A percentile compares a stretch with the other conserved stretches of the same genome.
These are phyloP conservation scores for Adelphocoris suturalis DNA, from an alignment of 2,888 invertebrate species.

Conservation along the genomic window DNA sequence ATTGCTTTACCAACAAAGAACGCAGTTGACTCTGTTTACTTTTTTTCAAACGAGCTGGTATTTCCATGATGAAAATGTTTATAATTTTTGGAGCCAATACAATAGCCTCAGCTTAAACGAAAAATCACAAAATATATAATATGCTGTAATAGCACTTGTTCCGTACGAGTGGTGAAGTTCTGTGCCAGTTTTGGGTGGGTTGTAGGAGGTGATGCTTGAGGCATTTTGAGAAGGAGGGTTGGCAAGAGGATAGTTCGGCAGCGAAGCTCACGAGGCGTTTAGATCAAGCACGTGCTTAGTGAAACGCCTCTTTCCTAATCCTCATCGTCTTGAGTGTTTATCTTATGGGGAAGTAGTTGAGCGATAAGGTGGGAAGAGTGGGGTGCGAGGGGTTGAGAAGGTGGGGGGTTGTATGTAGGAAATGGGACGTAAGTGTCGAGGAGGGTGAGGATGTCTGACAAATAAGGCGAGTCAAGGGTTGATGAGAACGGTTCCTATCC, in stretches of 20 bases:
- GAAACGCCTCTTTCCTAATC: constrained; percentile 36
- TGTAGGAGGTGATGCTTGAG: too few relatives aligned
- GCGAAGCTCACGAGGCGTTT: constrained; percentile 1
- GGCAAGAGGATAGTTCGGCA: not conserved
- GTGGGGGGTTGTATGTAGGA: not conserved
- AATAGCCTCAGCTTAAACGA: too few relatives aligned
- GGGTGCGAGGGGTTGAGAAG: not conserved
- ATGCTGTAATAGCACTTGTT: too few relatives aligned
- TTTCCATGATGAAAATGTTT: too few relatives aligned
- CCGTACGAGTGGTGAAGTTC: too few relatives aligned
- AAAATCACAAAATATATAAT: too few relatives aligned
- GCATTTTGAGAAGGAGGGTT: too few relatives aligned
- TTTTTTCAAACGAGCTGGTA: too few relatives aligned
- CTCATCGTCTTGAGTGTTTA: constrained; percentile 39
- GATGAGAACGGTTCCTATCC: not conserved
- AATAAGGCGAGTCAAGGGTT: constrained; percentile 12
- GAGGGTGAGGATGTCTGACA: constrained; percentile 9
- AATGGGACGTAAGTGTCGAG: constrained; percentile 25
- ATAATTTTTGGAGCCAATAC: too few relatives aligned
- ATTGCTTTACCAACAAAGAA: too few relatives aligned
- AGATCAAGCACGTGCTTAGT: constrained; percentile 39
- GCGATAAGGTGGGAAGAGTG: not conserved
- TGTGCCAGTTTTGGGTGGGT: too few relatives aligned
- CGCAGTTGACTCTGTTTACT: too few relatives aligned
- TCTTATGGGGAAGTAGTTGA: constrained; percentile 24